Percentiles rank a stretch among this genome's conserved stretches.
These are phyloP conservation scores for Coenobita brevimanus DNA, from an alignment of 1,140 invertebrate species.

Conservation along the genomic window DNA sequence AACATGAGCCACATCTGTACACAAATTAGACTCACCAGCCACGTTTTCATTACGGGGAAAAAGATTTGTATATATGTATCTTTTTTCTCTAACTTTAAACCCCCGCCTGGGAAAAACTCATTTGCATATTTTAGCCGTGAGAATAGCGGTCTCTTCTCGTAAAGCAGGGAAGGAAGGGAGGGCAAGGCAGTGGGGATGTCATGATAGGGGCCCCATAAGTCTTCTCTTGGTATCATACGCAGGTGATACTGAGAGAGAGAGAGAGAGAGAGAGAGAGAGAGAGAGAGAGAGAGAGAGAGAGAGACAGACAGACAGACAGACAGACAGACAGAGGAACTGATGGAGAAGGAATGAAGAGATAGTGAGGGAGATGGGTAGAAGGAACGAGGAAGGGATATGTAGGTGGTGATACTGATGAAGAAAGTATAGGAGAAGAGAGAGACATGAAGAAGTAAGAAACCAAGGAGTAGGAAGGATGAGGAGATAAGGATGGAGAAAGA, in stretches of 20 bases:
- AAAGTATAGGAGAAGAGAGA: too few species aligned
- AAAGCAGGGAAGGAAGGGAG: constrained; percentile 33
- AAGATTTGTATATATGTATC: background rate
- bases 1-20: background rate
- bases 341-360: too few species aligned
- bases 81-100: constrained; percentile 49
- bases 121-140: constrained; percentile 56
- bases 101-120: constrained; percentile 47
- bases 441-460: too few species aligned
- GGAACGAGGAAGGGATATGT: too few species aligned
- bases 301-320: background rate
- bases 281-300: background rate
- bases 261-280: background rate
- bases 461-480: too few species aligned
- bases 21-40: constrained; percentile 42
- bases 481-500: too few species aligned
- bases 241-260: constrained; percentile 21
- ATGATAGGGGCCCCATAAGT: constrained; percentile 41
- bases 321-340: background rate
- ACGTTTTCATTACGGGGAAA: constrained; percentile 43
- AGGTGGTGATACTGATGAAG: too few species aligned
- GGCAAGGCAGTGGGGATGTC: constrained; percentile 35
- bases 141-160: constrained; percentile 46
- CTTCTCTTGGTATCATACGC: constrained; percentile 41
- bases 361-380: too few species aligned